These are phyloP conservation scores for Mermis nigrescens DNA, from an alignment of 2,888 invertebrate species.

Conservation along the genomic window DNA sequence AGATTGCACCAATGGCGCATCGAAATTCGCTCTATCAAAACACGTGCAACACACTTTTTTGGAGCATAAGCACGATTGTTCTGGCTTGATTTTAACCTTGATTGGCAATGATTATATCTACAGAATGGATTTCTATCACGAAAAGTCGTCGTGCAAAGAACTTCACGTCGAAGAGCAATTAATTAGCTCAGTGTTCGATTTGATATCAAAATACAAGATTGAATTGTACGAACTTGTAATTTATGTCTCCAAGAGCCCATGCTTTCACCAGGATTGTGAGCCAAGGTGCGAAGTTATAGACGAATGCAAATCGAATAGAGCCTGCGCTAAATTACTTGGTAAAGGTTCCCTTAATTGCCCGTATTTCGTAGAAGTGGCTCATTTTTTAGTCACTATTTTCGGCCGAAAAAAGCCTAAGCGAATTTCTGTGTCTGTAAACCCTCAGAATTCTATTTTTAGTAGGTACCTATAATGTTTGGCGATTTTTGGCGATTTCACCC, in stretches of 20 bases:
- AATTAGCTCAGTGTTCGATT: constrained; percentile 29
- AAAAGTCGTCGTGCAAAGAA: constrained; percentile 27
- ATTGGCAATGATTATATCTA: constrained; percentile 31
- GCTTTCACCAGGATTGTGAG: too few relatives aligned
- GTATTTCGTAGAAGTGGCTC: too few relatives aligned
- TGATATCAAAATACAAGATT: constrained; percentile 30
- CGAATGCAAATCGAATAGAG: too few relatives aligned
- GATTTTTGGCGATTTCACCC: too few relatives aligned
- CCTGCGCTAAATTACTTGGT: too few relatives aligned
- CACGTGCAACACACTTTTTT: constrained; percentile 31
- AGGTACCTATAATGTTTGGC: too few relatives aligned
- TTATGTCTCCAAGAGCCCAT: constrained; percentile 30
- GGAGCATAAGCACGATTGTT: constrained; percentile 29
- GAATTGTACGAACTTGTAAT: constrained; percentile 30
- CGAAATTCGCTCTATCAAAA: constrained; percentile 30
- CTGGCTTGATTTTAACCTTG: constrained; percentile 29
- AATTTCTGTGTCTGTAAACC: too few relatives aligned
- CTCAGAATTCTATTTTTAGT: too few relatives aligned
- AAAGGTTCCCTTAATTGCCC: too few relatives aligned
- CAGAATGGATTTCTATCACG: constrained; percentile 30
- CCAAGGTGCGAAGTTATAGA: too few relatives aligned
- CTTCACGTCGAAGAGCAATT: constrained; percentile 32
- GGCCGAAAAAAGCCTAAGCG: too few relatives aligned
- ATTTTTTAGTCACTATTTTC: too few relatives aligned
- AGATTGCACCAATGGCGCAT: constrained; percentile 30